These are phyloP conservation scores for Odontomyia ornata DNA, from an alignment of 2,888 invertebrate genomes.

Conservation along the genomic window DNA sequence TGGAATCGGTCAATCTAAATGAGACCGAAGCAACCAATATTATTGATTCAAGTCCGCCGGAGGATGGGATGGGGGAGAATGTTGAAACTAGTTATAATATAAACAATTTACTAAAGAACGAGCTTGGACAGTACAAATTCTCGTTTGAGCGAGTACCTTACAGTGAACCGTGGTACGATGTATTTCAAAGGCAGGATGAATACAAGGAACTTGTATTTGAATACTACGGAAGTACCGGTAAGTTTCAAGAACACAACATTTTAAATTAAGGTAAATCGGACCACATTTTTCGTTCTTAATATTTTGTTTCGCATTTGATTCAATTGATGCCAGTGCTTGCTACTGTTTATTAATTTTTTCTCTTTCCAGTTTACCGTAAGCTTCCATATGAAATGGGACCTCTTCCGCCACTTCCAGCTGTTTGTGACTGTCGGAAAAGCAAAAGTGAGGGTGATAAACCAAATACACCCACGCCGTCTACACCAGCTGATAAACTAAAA, in stretches of 20 bases:
- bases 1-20: background rate
- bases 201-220: constrained; percentile 72
- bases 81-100: constrained; percentile 43
- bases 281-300: too few species aligned
- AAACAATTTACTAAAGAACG: constrained; percentile 27
- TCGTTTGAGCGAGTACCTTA: constrained; percentile 79
- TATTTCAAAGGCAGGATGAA: constrained; percentile 79
- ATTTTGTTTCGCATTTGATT: too few species aligned
- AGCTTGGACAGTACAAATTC: constrained; percentile 68
- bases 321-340: background rate
- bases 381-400: constrained; percentile 81
- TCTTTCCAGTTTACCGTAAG: constrained; percentile 57
- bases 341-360: background rate
- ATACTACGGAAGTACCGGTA: constrained; percentile 61
- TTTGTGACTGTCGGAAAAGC: constrained; percentile 52
- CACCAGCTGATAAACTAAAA: constrained; percentile 47
- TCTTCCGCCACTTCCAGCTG: constrained; percentile 70
- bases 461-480: constrained; percentile 56
- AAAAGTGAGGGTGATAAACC: constrained; percentile 46
- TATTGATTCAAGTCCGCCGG: constrained; percentile 54
- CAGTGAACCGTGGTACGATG: constrained; percentile 81
- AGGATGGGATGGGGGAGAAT: constrained; percentile 64
- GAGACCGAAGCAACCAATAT: background rate
- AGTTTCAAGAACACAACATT: constrained; percentile 4
- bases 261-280: too few species aligned